These are phyloP conservation scores for Caenorhabditis sp. DNA, from an alignment of 2,888 invertebrate genomes.

Conservation along the genomic window DNA sequence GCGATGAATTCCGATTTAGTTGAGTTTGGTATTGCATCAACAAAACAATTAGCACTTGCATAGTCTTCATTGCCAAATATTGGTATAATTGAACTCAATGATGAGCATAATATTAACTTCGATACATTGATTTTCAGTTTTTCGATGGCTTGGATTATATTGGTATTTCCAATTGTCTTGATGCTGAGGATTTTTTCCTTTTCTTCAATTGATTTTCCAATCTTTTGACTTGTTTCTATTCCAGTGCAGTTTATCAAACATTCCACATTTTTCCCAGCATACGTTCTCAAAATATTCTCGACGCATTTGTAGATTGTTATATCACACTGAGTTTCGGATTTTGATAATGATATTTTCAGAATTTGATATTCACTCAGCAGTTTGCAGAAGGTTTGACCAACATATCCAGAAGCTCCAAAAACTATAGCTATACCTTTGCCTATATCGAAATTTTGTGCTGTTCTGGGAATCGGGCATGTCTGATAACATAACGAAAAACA, in stretches of 20 bases:
- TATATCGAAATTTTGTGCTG: not conserved
- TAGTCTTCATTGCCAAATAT: constrained; percentile 59
- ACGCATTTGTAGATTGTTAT: constrained; percentile 9
- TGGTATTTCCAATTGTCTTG: constrained; percentile 41
- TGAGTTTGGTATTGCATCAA: constrained; percentile 38
- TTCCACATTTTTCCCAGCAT: not conserved
- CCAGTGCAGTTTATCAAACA: constrained; percentile 46
- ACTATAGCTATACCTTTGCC: constrained; percentile 6
- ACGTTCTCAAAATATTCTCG: not conserved
- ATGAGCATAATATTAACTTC: constrained; percentile 53
- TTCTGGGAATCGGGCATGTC: not conserved
- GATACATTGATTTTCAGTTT: constrained; percentile 23
- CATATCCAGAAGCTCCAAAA: constrained; percentile 30
- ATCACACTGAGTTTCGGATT: constrained; percentile 12
- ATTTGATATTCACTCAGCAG: not conserved
- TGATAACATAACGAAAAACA: not conserved
- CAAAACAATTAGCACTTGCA: constrained; percentile 56
- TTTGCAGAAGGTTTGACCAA: constrained; percentile 11
- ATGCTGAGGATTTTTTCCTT: constrained; percentile 30
- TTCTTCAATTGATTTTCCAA: constrained; percentile 36
- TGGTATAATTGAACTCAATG: constrained; percentile 54
- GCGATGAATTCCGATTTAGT: constrained; percentile 4
- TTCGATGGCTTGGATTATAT: constrained; percentile 35
- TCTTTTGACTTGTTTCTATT: constrained; percentile 17
- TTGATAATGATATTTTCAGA: constrained; percentile 10